These are phyloP conservation scores for Erebia ligea DNA, from an alignment of 2,888 invertebrate genomes.

Conservation along the genomic window DNA sequence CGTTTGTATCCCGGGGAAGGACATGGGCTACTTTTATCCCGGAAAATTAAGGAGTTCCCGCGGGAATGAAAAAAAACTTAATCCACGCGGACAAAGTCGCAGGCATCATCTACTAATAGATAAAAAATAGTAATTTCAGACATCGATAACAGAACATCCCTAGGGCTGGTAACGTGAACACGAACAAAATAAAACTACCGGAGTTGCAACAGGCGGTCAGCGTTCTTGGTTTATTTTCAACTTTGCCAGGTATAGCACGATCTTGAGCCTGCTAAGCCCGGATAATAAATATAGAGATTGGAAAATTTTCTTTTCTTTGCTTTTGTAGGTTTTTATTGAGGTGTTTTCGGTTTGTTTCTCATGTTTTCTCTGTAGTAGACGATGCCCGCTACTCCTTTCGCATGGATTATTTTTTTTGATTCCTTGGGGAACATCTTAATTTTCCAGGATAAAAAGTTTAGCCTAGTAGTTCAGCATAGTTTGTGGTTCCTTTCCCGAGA, in stretches of 20 bases:
- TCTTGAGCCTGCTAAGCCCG: conserved; percentile 25
- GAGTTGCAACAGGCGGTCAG: conserved; percentile 43
- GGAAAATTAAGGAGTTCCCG: too few relatives aligned
- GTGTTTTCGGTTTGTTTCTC: background rate
- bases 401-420: too few relatives aligned
- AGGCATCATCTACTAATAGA: background rate
- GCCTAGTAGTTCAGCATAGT: too few relatives aligned
- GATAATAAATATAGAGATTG: conserved; percentile 30
- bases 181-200: conserved; percentile 40
- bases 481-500: too few relatives aligned
- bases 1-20: too few relatives aligned
- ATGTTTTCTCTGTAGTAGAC: too few relatives aligned
- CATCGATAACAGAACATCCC: conserved; percentile 30
- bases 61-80: too few relatives aligned
- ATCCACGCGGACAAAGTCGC: too few relatives aligned
- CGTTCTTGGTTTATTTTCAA: conserved; percentile 41
- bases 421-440: too few relatives aligned
- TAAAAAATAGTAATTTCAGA: background rate
- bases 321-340: conserved; percentile 2
- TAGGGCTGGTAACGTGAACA: conserved; percentile 30
- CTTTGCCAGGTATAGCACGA: conserved; percentile 36
- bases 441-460: too few relatives aligned
- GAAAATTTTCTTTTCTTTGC: conserved; percentile 1
- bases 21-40: too few relatives aligned
- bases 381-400: too few relatives aligned